Base-by-base conservation (phyloP, 2,113 vertebrate species). In the Peromyscus maniculatus region DNA sequence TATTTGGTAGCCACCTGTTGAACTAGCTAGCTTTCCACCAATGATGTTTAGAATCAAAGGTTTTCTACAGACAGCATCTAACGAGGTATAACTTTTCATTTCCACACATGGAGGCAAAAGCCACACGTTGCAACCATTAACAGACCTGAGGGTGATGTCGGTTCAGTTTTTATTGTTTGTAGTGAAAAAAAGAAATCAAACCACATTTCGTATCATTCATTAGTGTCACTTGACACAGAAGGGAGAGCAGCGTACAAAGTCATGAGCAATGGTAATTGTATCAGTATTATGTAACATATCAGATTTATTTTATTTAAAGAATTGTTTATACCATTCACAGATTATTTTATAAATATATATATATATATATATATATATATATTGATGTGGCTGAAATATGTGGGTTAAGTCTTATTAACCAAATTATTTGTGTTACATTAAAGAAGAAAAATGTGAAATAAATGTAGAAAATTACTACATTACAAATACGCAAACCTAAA, bases 221-320 rank as follows among this genome's bases (percentile, higher is more conserved):
- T 98, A 96, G 98, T 98, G 67, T 98, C 97, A 77, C 91, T 98
- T 97, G 64, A 87, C 95, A 69, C 69, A 72, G 78, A 87, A 94
- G 89, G 95, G 1, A 97, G 98, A 98, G 98, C 98, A 98, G 98
- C 98, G 98, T 98, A 95, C 98, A 96, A 98, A 98, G 96, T 98
- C 98, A 71, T 97, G 98, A 98, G 98, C 94, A 64, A 36, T 98
- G 96, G 98, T 98, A 89, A 98, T 98, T 99, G 98, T 99, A 98
- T 99, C 99, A 99, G 98, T 99, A 99, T 99, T 99, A 98, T 99
- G 98, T 99, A 99, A 99, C 98, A 99, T 99, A 99, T 98, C 99
- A 99, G 99, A 99, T 99, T 99, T 99, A 99, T 99, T 99, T 99
- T 99, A 99, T 99, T 99, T 99, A 99, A 99, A 99, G 98, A 99